These are phyloP conservation scores for Acropora yongei DNA, from an alignment of 64 coral and sea anemone species.

Conservation along the genomic window DNA sequence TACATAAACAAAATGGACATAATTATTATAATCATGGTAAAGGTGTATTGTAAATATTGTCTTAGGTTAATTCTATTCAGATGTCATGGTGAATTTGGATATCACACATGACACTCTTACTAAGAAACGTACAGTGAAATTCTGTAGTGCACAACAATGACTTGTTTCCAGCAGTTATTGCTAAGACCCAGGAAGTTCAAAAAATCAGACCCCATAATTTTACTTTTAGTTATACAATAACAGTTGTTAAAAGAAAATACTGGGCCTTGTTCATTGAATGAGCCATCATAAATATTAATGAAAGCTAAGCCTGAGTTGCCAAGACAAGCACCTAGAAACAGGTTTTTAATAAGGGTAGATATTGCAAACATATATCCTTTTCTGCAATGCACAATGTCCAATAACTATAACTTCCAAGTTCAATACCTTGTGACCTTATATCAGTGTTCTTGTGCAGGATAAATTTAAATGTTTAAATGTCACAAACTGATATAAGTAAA, in stretches of 20 bases:
- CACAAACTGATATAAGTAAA: background rate
- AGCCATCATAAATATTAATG: background rate
- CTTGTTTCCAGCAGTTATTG: background rate
- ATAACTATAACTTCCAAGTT: background rate
- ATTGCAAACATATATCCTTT: background rate
- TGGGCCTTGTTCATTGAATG: background rate
- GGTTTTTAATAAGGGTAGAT: background rate
- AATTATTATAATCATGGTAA: background rate
- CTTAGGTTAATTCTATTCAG: background rate
- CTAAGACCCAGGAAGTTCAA: background rate
- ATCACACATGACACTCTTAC: background rate
- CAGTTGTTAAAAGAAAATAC: background rate
- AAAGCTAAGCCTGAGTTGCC: background rate
- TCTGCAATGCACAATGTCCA: background rate
- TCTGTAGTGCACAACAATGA: background rate
- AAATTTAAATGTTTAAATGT: background rate
- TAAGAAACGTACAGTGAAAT: background rate
- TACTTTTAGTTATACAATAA: background rate
- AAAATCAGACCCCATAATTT: background rate
- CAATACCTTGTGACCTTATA: background rate
- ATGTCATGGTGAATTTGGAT: background rate
- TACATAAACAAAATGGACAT: background rate
- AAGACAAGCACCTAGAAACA: background rate
- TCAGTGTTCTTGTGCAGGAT: background rate
- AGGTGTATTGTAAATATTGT: background rate